phyloP scores from a whole-genome alignment of 2,113 vertebrate species.

The Upupa epops region DNA sequence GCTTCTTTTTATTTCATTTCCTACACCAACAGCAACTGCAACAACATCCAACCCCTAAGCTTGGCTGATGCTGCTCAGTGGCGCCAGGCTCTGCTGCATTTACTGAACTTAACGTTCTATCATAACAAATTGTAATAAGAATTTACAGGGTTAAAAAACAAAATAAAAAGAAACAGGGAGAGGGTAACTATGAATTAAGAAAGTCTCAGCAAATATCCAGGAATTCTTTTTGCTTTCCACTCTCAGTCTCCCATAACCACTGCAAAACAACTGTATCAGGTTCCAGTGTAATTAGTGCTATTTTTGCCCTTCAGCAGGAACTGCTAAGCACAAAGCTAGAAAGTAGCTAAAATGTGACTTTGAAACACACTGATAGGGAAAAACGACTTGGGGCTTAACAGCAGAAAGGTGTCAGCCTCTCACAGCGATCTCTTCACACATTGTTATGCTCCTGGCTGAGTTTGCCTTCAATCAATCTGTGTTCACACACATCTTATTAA shows the following conservation, averaged over 20 bases:
- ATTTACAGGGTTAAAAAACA: background rate
- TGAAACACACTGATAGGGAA: background rate
- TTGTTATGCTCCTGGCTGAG: background rate
- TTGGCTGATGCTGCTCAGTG: background rate
- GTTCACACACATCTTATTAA: background rate
- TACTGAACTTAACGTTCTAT: background rate
- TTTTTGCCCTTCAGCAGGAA: background rate
- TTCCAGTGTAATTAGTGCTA: background rate
- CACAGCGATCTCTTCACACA: background rate
- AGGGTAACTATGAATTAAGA: background rate
- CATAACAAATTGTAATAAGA: background rate
- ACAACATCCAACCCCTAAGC: background rate
- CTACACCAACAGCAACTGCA: rapidly evolving
- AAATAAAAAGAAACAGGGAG: background rate
- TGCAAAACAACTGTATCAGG: background rate
- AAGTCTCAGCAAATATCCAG: background rate
- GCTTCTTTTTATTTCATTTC: background rate
- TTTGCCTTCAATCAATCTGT: background rate
- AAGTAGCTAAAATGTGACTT: background rate
- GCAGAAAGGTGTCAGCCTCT: background rate
- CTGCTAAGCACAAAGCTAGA: background rate
- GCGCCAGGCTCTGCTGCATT: background rate
- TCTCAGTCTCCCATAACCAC: background rate
- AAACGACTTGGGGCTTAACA: background rate
- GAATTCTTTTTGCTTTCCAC: background rate